Evolutionary conservation across 2,888 invertebrate genomes (phyloP).

Genomic region (Chelonus formosanus): DNA sequence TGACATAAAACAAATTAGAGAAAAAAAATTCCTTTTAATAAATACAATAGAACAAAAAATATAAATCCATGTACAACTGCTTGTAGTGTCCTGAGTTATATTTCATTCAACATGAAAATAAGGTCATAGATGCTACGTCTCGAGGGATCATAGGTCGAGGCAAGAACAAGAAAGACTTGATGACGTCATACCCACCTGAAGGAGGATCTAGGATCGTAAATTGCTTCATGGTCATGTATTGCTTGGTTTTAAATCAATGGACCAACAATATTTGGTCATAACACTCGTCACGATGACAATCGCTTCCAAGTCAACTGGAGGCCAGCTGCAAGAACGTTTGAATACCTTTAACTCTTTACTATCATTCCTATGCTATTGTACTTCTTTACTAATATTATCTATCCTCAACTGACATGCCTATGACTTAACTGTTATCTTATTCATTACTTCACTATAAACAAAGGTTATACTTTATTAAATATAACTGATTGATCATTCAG

Average conservation of each 20-base stretch:
- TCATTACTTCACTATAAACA: no score
- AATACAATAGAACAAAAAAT: no score
- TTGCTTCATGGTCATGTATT: conserved; percentile 20
- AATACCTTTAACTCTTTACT: not conserved
- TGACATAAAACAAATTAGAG: no score
- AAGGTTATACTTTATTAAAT: no score
- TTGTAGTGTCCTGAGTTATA: conserved; percentile 14
- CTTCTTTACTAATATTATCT: no score
- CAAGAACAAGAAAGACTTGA: conserved; percentile 34
- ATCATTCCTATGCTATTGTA: no score
- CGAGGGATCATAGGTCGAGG: conserved; percentile 43
- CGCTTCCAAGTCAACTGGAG: not conserved
- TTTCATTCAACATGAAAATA: conserved; percentile 56
- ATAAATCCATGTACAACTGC: no score
- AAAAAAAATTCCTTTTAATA: no score
- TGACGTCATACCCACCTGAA: conserved; percentile 30
- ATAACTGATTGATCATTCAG: no score
- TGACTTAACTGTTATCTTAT: no score
- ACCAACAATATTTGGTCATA: conserved; percentile 16
- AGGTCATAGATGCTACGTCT: conserved; percentile 37
- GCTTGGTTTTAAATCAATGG: not conserved
- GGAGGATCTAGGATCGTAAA: conserved; percentile 28
- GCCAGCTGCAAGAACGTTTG: not conserved
- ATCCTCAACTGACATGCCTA: no score
- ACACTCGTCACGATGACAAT: not conserved